phyloP scores from a whole-genome alignment of 2,797 vertebrate genomes.

The Hydrolagus colliei region DNA sequence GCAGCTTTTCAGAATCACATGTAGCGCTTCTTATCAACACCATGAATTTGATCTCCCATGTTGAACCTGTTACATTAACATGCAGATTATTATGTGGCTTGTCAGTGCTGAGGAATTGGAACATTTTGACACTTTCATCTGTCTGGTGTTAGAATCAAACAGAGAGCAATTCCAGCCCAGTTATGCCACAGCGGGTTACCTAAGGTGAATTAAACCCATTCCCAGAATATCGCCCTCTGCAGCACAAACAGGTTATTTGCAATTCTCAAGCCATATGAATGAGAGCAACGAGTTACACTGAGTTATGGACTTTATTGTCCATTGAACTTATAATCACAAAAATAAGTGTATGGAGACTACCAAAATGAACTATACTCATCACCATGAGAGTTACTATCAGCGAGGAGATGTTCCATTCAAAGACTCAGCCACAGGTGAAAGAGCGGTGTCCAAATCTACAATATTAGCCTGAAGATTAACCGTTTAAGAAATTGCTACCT shows the following conservation, averaged over 20 bases:
- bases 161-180: background rate
- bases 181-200: background rate
- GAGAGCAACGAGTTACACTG: background rate
- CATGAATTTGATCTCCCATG: background rate
- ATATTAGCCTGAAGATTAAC: background rate
- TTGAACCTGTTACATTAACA: background rate
- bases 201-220: background rate
- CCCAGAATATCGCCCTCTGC: slow-evolving; percentile 1
- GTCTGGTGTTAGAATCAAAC: background rate
- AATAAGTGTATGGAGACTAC: background rate
- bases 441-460: background rate
- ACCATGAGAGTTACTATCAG: background rate
- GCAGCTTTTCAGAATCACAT: too few relatives aligned
- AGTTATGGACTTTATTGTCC: background rate
- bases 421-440: background rate
- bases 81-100: background rate
- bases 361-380: background rate
- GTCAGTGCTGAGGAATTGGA: slow-evolving; percentile 2
- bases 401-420: background rate
- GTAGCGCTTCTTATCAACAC: too few relatives aligned
- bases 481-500: background rate
- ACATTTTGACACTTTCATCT: background rate
- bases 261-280: background rate
- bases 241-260: background rate
- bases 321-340: background rate